These are phyloP conservation scores for Dryas iulia DNA, from an alignment of 1,140 invertebrate species.

Conservation along the genomic window DNA sequence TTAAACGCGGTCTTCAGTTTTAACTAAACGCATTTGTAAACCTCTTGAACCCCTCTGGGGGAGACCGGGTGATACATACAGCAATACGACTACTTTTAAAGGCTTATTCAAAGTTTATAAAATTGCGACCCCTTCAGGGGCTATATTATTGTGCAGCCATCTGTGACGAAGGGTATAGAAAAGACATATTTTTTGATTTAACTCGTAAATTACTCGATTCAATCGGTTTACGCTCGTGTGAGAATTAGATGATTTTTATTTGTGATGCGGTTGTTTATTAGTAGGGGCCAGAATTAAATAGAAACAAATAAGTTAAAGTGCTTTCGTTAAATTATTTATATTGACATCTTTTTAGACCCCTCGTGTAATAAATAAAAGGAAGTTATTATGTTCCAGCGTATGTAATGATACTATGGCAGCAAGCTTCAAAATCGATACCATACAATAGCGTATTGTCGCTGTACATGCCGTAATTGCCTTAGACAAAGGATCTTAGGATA, in stretches of 20 bases:
- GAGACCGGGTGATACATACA: slow-evolving; percentile 7
- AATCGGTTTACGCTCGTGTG: slow-evolving; percentile 75
- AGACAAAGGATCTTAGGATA: too few relatives aligned
- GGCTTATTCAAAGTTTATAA: slow-evolving; percentile 77
- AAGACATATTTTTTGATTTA: slow-evolving; percentile 78
- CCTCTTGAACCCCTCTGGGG: slow-evolving; percentile 11
- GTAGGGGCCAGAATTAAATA: neutral
- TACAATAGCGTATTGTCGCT: too few relatives aligned
- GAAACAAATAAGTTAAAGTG: neutral
- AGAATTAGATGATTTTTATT: slow-evolving; percentile 66
- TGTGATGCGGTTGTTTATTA: slow-evolving; percentile 59
- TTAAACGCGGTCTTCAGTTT: slow-evolving; percentile 7
- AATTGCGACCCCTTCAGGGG: slow-evolving; percentile 57
- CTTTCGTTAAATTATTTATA: slow-evolving; percentile 2
- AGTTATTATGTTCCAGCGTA: neutral
- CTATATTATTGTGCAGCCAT: slow-evolving; percentile 74
- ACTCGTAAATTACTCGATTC: slow-evolving; percentile 75
- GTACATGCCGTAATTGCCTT: too few relatives aligned
- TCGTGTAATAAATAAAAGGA: neutral
- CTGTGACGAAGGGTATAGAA: slow-evolving; percentile 70
- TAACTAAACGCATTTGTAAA: slow-evolving; percentile 24
- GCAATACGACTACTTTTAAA: slow-evolving; percentile 57
- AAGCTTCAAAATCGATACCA: neutral
- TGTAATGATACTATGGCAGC: neutral
- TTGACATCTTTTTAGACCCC: neutral